These are phyloP conservation scores for Morpho helenor DNA, from an alignment of 2,888 invertebrate genomes.

Conservation along the genomic window DNA sequence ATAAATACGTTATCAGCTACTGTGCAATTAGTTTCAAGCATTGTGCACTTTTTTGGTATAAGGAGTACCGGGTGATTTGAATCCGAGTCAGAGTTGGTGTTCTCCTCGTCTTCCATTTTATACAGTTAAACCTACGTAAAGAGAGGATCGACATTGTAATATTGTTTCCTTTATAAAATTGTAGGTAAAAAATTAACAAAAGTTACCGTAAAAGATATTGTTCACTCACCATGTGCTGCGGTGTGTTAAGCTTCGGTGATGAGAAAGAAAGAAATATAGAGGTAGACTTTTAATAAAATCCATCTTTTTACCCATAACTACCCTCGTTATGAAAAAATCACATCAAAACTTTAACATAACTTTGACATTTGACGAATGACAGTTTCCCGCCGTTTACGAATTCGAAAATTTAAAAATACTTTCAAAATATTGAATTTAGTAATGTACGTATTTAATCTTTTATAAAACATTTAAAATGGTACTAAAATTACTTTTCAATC, in stretches of 20 bases:
- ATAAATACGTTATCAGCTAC: slow-evolving; percentile 54
- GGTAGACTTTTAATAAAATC: slow-evolving; percentile 33
- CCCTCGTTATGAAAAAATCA: slow-evolving; percentile 16
- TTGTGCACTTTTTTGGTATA: slow-evolving; percentile 56
- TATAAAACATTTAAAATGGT: too few relatives aligned
- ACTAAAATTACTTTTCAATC: too few relatives aligned
- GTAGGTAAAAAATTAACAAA: slow-evolving; percentile 21
- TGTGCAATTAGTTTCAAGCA: slow-evolving; percentile 49
- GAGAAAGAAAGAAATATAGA: slow-evolving; percentile 32
- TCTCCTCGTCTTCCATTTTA: slow-evolving; percentile 50
- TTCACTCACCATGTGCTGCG: slow-evolving; percentile 56
- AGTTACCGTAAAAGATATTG: slow-evolving; percentile 22
- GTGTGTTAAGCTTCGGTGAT: slow-evolving; percentile 28
- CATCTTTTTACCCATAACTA: background rate
- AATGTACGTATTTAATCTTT: too few relatives aligned
- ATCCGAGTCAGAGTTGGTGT: slow-evolving; percentile 32
- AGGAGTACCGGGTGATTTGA: slow-evolving; percentile 51
- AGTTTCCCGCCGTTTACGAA: too few relatives aligned
- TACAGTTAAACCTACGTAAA: slow-evolving; percentile 19
- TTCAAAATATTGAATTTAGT: background rate
- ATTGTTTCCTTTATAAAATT: slow-evolving; percentile 20
- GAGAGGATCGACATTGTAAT: slow-evolving; percentile 5
- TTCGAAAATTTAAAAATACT: background rate
- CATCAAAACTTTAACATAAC: slow-evolving; percentile 9
- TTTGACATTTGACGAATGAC: too few relatives aligned